Percentiles rank a stretch among this genome's conserved stretches.
Conservation (phyloP, 1,140 invertebrate genomes). For the Hycleus cichorii region DNA sequence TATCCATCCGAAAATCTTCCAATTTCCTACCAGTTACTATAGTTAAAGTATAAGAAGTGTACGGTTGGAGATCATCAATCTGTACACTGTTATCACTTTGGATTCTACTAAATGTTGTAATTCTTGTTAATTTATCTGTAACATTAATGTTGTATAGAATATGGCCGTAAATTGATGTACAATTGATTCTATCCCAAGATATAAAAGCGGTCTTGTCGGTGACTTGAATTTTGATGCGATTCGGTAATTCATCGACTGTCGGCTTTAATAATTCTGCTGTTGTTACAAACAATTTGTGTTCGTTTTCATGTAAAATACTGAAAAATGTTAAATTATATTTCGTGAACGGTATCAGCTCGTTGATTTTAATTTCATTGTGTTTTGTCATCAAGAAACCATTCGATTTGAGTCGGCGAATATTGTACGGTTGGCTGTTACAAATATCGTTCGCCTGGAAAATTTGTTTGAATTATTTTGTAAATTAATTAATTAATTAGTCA, state of each 20-base stretch:
- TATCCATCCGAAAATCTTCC: conserved; percentile 12
- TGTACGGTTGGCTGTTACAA: conserved; percentile 14
- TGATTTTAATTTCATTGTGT: conserved; percentile 22
- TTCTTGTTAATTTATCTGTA: conserved; percentile 1
- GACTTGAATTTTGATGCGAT: conserved; percentile 19
- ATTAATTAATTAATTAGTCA: background rate
- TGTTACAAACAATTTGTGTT: conserved; percentile 14
- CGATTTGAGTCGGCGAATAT: conserved; percentile 20
- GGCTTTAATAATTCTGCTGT: conserved; percentile 26
- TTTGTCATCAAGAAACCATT: conserved; percentile 29
- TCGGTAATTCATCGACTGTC: conserved; percentile 23
- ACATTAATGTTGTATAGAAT: conserved; percentile 24
- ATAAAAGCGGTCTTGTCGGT: conserved; percentile 17
- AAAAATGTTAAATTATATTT: conserved; percentile 28
- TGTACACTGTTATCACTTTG: conserved; percentile 16
- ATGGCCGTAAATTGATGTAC: conserved; percentile 19
- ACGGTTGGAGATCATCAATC: conserved; percentile 22
- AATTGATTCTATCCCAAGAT: conserved; percentile 27
- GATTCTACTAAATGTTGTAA: background rate
- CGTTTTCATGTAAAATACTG: conserved; percentile 24
- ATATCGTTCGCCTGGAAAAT: conserved; percentile 25
- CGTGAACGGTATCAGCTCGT: conserved; percentile 24
- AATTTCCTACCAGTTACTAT: conserved; percentile 23
- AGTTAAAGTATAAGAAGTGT: conserved; percentile 19
- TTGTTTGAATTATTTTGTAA: background rate